Percentiles rank a stretch among this genome's conserved stretches.
Conservation (phyloP, 35 echinoderm and acorn worm species). For the Heliocidaris erythrogramma region DNA sequence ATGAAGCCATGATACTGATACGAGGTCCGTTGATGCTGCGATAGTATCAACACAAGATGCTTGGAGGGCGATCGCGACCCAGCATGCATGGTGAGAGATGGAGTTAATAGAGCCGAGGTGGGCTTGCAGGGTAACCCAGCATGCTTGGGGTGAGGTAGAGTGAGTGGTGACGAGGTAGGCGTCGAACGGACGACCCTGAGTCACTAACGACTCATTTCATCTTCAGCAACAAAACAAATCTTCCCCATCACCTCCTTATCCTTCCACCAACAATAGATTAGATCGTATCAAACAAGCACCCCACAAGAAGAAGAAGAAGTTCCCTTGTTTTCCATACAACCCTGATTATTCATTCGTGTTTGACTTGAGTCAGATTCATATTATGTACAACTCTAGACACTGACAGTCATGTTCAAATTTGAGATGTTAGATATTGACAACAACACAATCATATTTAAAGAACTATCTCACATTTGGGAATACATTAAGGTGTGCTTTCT, state of each 20-base stretch:
- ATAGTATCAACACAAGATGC: constrained; percentile 17
- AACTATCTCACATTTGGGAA: too few relatives aligned
- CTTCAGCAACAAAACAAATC: neutral
- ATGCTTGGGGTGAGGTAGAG: neutral
- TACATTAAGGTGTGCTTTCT: too few relatives aligned
- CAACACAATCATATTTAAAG: too few relatives aligned
- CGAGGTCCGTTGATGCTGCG: neutral
- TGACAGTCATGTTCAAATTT: too few relatives aligned
- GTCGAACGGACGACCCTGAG: neutral
- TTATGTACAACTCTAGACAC: neutral
- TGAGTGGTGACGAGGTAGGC: neutral
- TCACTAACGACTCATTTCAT: neutral
- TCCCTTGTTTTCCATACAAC: neutral
- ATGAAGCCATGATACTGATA: neutral
- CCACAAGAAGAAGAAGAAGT: neutral
- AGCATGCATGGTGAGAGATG: neutral
- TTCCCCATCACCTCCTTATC: neutral
- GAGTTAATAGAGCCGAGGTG: neutral
- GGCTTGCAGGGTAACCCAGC: neutral
- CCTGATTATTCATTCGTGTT: neutral
- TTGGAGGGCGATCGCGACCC: neutral
- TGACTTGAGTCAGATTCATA: neutral
- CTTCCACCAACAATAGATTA: neutral
- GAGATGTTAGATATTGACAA: too few relatives aligned
- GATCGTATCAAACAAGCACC: neutral